Evolutionary conservation across 2,113 vertebrate species (phyloP).

Genomic region (Zosterops lateralis): DNA sequence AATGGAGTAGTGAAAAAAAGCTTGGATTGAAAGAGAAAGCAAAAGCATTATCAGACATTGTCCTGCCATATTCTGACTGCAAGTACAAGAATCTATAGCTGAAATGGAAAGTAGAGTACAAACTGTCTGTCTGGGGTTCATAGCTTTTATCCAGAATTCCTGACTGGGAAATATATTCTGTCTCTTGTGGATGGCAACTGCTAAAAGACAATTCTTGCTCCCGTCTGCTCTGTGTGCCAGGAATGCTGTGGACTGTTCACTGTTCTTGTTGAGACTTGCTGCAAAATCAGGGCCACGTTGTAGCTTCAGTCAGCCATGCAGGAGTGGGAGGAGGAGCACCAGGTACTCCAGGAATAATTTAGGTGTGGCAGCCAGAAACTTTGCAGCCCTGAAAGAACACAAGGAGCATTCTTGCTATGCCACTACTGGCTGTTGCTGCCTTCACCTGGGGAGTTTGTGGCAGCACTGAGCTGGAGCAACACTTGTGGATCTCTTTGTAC

Average conservation of each 20-base stretch:
- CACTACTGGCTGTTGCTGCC: background rate
- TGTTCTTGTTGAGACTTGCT: constrained; percentile 20
- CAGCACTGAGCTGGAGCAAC: background rate
- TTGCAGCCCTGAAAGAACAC: background rate
- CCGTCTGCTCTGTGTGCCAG: background rate
- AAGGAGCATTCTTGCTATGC: background rate
- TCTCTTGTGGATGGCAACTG: background rate
- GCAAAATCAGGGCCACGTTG: background rate
- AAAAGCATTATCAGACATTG: background rate
- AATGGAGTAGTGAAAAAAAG: background rate
- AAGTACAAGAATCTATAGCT: background rate
- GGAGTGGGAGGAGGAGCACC: constrained; percentile 13
- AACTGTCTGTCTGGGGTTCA: background rate
- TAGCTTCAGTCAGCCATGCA: background rate
- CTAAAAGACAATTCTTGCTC: background rate
- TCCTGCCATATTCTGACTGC: background rate
- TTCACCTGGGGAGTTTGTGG: background rate
- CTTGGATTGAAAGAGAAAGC: constrained; percentile 3
- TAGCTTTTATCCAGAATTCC: background rate
- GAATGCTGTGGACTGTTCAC: constrained; percentile 13
- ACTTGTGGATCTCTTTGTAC: background rate
- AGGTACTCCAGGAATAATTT: constrained; percentile 38
- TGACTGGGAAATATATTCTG: background rate
- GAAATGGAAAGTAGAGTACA: background rate
- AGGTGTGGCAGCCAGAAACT: background rate